Percentiles rank a stretch among this genome's conserved stretches.
Conservation (phyloP, 2,113 vertebrate species). For the Plectropomus leopardus region DNA sequence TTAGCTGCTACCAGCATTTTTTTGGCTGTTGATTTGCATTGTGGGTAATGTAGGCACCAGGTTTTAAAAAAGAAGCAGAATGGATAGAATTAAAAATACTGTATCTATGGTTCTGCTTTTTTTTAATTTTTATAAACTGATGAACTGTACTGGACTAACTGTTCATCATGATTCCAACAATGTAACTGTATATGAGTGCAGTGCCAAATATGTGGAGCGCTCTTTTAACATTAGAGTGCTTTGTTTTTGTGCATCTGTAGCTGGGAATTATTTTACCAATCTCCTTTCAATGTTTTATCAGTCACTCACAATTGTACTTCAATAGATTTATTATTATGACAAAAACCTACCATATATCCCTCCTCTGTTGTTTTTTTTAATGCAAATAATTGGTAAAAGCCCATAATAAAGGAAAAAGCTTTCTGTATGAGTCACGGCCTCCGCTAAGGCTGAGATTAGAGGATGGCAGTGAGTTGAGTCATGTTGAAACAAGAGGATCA, state of each 20-base stretch:
- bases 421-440: slow-evolving; percentile 49
- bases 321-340: too few species aligned
- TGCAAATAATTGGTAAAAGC: slow-evolving; percentile 11
- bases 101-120: not conserved
- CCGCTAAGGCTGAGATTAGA: slow-evolving; percentile 23
- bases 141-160: not conserved
- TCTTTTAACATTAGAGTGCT: not conserved
- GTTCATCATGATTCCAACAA: not conserved
- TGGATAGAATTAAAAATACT: not conserved
- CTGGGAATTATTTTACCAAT: too few species aligned
- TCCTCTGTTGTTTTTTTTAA: not conserved
- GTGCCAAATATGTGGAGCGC: not conserved
- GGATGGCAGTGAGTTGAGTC: slow-evolving; percentile 57
- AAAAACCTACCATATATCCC: not conserved
- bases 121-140: not conserved
- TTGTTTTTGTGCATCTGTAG: not conserved
- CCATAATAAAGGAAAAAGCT: slow-evolving; percentile 33
- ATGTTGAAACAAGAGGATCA: slow-evolving; percentile 41
- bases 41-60: not conserved
- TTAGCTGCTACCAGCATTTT: too few species aligned
- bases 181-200: not conserved
- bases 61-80: not conserved
- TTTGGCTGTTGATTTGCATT: not conserved
- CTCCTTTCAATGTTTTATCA: too few species aligned
- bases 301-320: too few species aligned